Base-by-base conservation (phyloP, 2,797 vertebrate species). In the Poliocrania exsul region DNA sequence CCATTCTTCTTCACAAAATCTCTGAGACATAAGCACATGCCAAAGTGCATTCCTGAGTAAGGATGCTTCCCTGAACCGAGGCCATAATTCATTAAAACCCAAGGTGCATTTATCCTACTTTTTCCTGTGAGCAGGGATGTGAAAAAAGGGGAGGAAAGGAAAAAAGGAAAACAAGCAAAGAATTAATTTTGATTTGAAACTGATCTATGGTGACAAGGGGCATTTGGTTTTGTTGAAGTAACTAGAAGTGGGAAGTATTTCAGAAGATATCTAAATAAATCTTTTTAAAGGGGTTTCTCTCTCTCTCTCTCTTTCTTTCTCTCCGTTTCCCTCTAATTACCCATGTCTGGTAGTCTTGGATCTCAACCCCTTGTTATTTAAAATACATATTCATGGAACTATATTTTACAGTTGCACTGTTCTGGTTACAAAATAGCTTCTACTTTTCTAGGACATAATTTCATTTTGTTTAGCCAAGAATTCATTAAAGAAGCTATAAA, bases 401-500 rank as follows among this genome's bases (percentile, higher is more conserved):
- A 81, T 97, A 97, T 97, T 97, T 96, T 96, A 97, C 95, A 97
- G 97, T 97, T 97, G 95, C 85, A 96, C 96, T 97, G 97, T 94
- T 97, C 97, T 96, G 96, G 96, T 97, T 98, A 97, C 97, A 97
- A 97, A 97, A 97, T 97, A 98, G 97, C 97, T 97, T 95, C 96
- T 95, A 97, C 96, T 98, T 98, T 98, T 98, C 97, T 97, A 97
- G 97, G 97, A 97, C 97, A 98, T 97, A 97, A 98, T 97, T 97
- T 98, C 96, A 97, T 98, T 98, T 97, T 97, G 97, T 97, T 98
- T 98, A 98, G 97, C 96, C 96, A 98, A 97, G 97, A 98, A 97
- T 97, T 98, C 98, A 98, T 98, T 98, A 97, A 97, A 97, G 97
- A 94, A 96, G 96, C 97, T 98, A 98, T 98, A 98, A 98, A 98